phyloP scores from a whole-genome alignment of 2,113 vertebrate species.

The Odocoileus virginianus region DNA sequence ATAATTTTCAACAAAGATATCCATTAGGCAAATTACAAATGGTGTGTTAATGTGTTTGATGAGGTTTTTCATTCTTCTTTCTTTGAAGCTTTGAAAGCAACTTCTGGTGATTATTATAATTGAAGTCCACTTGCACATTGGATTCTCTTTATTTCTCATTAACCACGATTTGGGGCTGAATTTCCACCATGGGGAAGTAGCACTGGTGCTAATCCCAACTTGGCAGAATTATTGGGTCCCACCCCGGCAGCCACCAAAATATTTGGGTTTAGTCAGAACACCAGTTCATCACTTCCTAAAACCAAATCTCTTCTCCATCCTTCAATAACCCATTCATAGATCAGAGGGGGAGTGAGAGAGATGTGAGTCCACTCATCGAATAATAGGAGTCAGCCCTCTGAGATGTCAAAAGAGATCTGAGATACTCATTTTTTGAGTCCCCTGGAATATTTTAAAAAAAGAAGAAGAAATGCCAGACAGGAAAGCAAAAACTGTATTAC shows the following conservation, averaged over 20 bases:
- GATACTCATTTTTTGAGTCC: background rate
- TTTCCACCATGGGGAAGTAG: slow-evolving; percentile 13
- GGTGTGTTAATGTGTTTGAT: background rate
- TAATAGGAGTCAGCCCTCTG: background rate
- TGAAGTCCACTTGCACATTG: background rate
- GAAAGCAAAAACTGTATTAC: background rate
- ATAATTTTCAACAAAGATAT: background rate
- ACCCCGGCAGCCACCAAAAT: slow-evolving; percentile 54
- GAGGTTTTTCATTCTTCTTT: background rate
- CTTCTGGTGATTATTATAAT: background rate
- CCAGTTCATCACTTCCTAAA: slow-evolving; percentile 45
- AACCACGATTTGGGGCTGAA: background rate
- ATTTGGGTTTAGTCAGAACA: slow-evolving; percentile 60
- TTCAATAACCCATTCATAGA: slow-evolving; percentile 60
- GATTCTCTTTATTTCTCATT: slow-evolving; percentile 25
- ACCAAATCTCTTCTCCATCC: slow-evolving; percentile 34
- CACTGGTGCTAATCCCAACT: slow-evolving; percentile 24
- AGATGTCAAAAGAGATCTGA: background rate
- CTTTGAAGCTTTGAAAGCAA: slow-evolving; percentile 7
- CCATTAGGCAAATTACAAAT: background rate
- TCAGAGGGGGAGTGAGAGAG: background rate
- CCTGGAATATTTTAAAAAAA: background rate
- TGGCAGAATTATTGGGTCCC: slow-evolving; percentile 55
- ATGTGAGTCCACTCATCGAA: background rate
- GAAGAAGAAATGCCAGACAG: background rate